Base-by-base conservation (phyloP, 2,888 invertebrate species). In the Entomobrya proxima region DNA sequence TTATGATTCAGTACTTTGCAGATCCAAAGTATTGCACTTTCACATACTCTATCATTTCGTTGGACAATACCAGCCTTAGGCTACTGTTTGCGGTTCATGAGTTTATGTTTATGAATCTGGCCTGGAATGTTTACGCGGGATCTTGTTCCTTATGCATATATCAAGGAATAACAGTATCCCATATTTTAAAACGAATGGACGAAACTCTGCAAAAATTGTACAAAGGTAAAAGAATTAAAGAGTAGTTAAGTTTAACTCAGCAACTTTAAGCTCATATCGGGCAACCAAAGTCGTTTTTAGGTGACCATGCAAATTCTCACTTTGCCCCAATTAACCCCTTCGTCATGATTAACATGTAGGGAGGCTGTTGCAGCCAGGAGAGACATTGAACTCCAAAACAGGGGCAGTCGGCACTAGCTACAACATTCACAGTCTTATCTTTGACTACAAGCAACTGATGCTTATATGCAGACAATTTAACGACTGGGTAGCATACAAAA, bases 11-110 rank as follows among this genome's bases (percentile, higher is more conserved):
- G 44, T 83, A 76, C 37, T 52, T 52, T 44, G 76, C 76, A 9
- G 52, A 47, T 32, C 83, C 83, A 5, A 83, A 83, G 30, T 83
- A 83, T 21, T 76, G 32, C 24, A 76, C 83, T 15, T 83, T 83
- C 27, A 77, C 67, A 18, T 83, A 83, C 47, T 52, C 83, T 15
- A n/a, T 47, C 11, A 6, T 83, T 18, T 27, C 47, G 24, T 6
- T 0, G 1, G 76, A 83, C 15, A 76, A 27, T 30, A 18, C 11
- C 0, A 13, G 37, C 27, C n/a, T 83, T 1, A 52, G 50, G 9
- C 18, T 37, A 7, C 0, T 82, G 13, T 75, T 75, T 27, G 82
- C 75, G 40, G 18, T 35, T 27, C 82, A 82, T 21, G 82, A 82
- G 35, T 82, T 82, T 24, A 13, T 75, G 5, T 82, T 82, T 37